Base-by-base conservation (phyloP, 2,888 invertebrate species). In the Andrena dorsata region DNA sequence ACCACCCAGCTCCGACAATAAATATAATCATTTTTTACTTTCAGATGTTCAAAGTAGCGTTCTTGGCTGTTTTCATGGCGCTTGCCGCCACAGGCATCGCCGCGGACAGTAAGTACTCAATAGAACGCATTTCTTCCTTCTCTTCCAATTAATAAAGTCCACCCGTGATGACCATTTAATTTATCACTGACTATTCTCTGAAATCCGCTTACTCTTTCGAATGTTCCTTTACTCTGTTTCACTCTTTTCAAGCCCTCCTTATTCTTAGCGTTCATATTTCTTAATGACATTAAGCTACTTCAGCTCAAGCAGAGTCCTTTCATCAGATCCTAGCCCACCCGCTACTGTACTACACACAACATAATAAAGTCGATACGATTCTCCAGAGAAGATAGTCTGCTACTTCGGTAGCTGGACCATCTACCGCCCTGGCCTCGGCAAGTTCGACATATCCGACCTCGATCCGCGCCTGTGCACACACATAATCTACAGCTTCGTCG, bases 321-420 rank as follows among this genome's bases (percentile, higher is more conserved):
- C 41, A 16, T 28, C n/a, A 8, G 8, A 13, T 47, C n/a, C 30
- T 28, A 5, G 8, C 28, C 32, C 41, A 4, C 41, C 41, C 13
- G 4, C 35, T 2, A 35, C 10, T 35, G 10, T 35, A 10, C 10
- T 35, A 2, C 41, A 41, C 41, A 1, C 41, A 41, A 41, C 16
- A 1, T 16, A 41, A 41, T 16, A 41, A 41, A 41, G 1, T 41
- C 41, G 1, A 0, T 78, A 0, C 3, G 5, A 16, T 41, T 41
- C 41, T 41, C 41, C 89, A 97, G 96, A 96, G 84, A 94, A 95
- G 76, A 94, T 97, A 0, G 95, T 97, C 0, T 97, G 98, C 89
- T 98, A 97, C 93, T 96, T 96, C 84, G 97, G 97, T 10, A 96
- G 96, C 13, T 97, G 97, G 97, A 95, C 97, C 0, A 95, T 95